A percentile compares a stretch with the other conserved stretches of the same genome.
Evolutionary conservation across 2,888 invertebrate genomes (phyloP).

Genomic region (Caprella mutica): DNA sequence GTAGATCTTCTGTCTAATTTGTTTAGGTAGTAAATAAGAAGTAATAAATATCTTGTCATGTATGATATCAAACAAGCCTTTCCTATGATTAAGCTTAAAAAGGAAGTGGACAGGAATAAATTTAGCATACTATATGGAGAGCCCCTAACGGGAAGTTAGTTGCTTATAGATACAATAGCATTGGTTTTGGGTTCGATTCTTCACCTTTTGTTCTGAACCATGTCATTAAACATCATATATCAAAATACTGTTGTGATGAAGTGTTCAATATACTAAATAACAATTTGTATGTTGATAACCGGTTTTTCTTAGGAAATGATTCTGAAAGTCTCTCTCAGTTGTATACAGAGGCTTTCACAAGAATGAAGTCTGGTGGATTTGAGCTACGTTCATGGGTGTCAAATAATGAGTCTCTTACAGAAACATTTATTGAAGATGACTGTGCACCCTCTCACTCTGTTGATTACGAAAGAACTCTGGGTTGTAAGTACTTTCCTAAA

Average conservation of each 20-base stretch:
- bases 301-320: neutral
- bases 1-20: neutral
- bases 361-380: conserved; percentile 4
- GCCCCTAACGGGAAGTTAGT: neutral
- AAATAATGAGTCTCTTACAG: neutral
- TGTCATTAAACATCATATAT: neutral
- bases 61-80: neutral
- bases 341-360: neutral
- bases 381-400: neutral
- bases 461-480: neutral
- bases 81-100: neutral
- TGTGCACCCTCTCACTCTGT: neutral
- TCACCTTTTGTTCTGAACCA: conserved; percentile 5
- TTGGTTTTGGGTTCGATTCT: neutral
- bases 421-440: neutral
- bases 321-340: neutral
- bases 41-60: neutral
- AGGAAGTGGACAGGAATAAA: neutral
- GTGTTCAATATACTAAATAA: neutral
- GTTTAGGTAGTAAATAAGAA: neutral
- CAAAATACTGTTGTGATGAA: neutral
- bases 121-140: conserved; percentile 6
- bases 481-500: neutral
- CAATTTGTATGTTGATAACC: conserved; percentile 7
- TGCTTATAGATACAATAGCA: conserved; percentile 1